These are phyloP conservation scores for Himalopsyche kuldschensis DNA, from an alignment of 2,888 invertebrate genomes.

Conservation along the genomic window DNA sequence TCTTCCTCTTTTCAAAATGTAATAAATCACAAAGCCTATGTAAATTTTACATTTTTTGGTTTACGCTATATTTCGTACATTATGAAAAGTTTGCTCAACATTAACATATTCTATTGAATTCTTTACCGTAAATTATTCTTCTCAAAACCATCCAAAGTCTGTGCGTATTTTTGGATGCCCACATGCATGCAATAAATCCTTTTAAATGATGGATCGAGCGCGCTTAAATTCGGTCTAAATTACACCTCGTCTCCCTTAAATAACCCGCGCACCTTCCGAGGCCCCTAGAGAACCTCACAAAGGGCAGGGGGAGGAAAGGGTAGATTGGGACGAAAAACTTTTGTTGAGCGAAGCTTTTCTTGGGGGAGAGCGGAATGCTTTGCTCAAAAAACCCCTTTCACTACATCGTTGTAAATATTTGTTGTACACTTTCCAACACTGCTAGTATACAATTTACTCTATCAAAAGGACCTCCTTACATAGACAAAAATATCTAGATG, in stretches of 20 bases:
- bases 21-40: too few species aligned
- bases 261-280: neutral
- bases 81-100: neutral
- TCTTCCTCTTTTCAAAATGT: too few species aligned
- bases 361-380: neutral
- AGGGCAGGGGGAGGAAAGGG: neutral
- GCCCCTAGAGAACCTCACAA: neutral
- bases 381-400: neutral
- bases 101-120: neutral
- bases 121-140: neutral
- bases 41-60: too few species aligned
- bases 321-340: slow-evolving; percentile 1
- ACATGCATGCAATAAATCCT: neutral
- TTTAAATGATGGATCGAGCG: slow-evolving; percentile 1
- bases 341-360: neutral
- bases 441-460: neutral
- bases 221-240: neutral
- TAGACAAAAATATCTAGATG: neutral
- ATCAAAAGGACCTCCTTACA: neutral
- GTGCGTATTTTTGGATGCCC: neutral
- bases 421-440: neutral
- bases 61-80: too few species aligned
- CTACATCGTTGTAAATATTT: neutral
- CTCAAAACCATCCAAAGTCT: neutral
- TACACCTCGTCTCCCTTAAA: neutral